A percentile compares a stretch with the other conserved stretches of the same genome.
Conservation (phyloP, 2,797 vertebrate species). For the Xerus rutilus region DNA sequence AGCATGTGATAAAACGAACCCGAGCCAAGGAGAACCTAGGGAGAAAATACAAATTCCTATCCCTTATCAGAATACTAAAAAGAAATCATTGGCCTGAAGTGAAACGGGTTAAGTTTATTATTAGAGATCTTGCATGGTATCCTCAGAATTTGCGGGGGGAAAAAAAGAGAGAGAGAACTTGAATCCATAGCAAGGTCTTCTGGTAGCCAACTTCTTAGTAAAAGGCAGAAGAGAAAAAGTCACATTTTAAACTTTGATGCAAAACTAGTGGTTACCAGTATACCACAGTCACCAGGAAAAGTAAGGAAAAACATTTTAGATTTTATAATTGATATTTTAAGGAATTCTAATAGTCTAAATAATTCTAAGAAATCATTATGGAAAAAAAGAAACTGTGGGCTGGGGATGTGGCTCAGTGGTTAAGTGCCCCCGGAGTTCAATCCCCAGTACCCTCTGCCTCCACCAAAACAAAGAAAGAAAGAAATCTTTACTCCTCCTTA, state of each 20-base stretch:
- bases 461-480: too few relatives aligned
- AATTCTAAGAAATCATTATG: background rate
- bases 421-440: too few relatives aligned
- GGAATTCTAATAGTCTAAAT: conserved; percentile 37
- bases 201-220: background rate
- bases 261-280: background rate
- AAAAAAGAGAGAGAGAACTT: background rate
- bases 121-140: background rate
- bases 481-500: background rate
- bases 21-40: background rate
- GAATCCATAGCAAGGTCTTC: background rate
- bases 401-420: too few relatives aligned
- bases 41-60: background rate
- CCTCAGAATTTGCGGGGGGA: conserved; percentile 18
- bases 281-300: background rate
- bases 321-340: conserved; percentile 25
- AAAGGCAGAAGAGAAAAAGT: conserved; percentile 10
- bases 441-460: too few relatives aligned
- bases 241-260: background rate
- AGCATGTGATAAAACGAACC: background rate
- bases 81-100: background rate
- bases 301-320: background rate
- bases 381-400: background rate
- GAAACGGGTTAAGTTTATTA: background rate
- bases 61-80: conserved; percentile 4